phyloP scores from a whole-genome alignment of 2,113 vertebrate genomes.

The Gymnarchus niloticus region DNA sequence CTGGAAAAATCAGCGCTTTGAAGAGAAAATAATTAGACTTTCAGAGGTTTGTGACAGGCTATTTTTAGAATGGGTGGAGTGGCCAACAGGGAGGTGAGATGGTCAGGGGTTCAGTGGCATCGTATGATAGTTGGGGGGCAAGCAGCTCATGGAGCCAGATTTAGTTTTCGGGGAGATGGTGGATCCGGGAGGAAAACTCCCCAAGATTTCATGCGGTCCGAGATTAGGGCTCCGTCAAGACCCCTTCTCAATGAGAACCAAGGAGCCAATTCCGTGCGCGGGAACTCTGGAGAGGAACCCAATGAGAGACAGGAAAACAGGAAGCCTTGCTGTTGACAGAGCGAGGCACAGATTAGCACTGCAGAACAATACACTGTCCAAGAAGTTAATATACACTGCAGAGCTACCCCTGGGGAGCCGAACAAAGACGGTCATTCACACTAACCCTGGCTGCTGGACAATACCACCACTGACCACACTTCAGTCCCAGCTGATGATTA shows the following conservation, averaged over 20 bases:
- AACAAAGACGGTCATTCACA: conserved; percentile 35
- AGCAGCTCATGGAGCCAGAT: too few species aligned
- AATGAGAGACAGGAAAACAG: conserved; percentile 33
- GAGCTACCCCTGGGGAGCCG: conserved; percentile 29
- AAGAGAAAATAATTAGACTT: conserved; percentile 61
- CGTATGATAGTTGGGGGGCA: not conserved
- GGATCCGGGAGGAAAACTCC: too few species aligned
- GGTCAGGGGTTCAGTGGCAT: not conserved
- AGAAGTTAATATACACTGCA: not conserved
- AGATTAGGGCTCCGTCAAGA: too few species aligned
- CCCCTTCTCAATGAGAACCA: too few species aligned
- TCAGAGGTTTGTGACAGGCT: conserved; percentile 46
- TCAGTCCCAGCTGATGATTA: not conserved
- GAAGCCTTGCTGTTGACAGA: conserved; percentile 26
- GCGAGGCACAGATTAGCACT: conserved; percentile 26
- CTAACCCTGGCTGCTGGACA: conserved; percentile 38
- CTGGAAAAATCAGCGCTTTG: conserved; percentile 57
- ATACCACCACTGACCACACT: not conserved
- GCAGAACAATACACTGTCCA: not conserved
- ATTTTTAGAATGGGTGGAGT: conserved; percentile 47
- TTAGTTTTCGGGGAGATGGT: too few species aligned
- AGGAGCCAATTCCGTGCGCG: too few species aligned
- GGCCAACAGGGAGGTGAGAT: not conserved
- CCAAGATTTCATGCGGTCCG: too few species aligned
- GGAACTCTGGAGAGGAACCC: not conserved